Conservation (phyloP, 1,140 invertebrate genomes). For the Temnothorax longispinosus region DNA sequence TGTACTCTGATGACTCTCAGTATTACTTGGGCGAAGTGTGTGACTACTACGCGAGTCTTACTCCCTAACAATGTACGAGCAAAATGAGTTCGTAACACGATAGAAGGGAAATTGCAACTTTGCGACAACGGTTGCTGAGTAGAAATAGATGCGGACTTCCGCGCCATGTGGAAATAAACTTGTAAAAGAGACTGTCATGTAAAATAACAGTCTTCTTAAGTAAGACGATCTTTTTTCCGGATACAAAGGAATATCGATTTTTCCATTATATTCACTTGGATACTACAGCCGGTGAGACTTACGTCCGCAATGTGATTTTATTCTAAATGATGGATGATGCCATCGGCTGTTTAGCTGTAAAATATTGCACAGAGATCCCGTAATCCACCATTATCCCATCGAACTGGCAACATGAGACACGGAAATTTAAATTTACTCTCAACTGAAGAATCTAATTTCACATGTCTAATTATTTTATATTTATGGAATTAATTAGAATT, state of each 20-base stretch:
- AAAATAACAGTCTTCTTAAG: constrained; percentile 9
- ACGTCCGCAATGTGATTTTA: constrained; percentile 39
- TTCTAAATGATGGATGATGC: constrained; percentile 52
- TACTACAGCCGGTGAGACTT: neutral
- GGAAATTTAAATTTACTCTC: neutral
- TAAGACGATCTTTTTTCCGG: neutral
- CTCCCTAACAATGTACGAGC: constrained; percentile 26
- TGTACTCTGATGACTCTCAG: constrained; percentile 11
- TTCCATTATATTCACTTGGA: constrained; percentile 15
- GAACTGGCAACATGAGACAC: neutral
- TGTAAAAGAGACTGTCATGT: neutral
- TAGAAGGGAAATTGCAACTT: constrained; percentile 18
- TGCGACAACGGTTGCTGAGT: neutral
- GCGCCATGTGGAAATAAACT: neutral
- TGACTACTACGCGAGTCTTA: constrained; percentile 22
- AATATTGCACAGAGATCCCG: neutral
- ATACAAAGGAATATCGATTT: constrained; percentile 14
- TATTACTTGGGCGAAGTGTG: neutral
- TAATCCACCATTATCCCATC: constrained; percentile 29
- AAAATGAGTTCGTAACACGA: constrained; percentile 49
- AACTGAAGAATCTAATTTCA: neutral
- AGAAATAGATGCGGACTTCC: neutral
- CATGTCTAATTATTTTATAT: neutral
- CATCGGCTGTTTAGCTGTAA: neutral
- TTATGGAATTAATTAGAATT: neutral